A percentile compares a stretch with the other conserved stretches of the same genome.
phyloP scores from a whole-genome alignment of 2,113 vertebrate species.

The Rhea pennata region DNA sequence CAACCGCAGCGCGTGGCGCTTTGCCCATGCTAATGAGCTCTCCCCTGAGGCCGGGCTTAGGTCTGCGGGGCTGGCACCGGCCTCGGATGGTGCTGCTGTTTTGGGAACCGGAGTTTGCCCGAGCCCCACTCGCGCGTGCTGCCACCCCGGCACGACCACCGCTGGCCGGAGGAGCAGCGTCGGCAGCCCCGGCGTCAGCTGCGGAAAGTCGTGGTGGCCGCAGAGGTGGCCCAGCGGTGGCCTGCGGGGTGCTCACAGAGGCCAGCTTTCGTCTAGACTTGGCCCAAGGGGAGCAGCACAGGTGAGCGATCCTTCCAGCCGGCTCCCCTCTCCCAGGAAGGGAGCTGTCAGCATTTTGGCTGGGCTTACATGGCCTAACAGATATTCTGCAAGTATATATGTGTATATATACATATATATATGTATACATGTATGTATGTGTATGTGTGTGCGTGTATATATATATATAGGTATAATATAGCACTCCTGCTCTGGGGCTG shows the following conservation, averaged over 20 bases:
- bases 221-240: neutral
- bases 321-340: neutral
- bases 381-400: neutral
- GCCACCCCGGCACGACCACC: neutral
- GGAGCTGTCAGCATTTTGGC: neutral
- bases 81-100: neutral
- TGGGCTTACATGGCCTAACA: neutral
- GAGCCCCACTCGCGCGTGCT: neutral
- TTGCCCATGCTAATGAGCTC: conserved; percentile 52
- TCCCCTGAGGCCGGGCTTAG: neutral
- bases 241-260: neutral
- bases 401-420: no score
- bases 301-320: conserved; percentile 24
- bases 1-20: conserved; percentile 29
- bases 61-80: conserved; percentile 23
- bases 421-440: neutral
- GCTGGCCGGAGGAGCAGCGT: neutral
- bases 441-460: no score
- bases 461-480: neutral
- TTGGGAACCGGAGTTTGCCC: neutral
- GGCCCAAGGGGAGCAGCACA: neutral
- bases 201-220: neutral
- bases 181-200: neutral
- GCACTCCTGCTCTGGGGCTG: neutral
- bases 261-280: neutral